phyloP scores from a whole-genome alignment of 2,888 invertebrate genomes.

The Melolontha melolontha region DNA sequence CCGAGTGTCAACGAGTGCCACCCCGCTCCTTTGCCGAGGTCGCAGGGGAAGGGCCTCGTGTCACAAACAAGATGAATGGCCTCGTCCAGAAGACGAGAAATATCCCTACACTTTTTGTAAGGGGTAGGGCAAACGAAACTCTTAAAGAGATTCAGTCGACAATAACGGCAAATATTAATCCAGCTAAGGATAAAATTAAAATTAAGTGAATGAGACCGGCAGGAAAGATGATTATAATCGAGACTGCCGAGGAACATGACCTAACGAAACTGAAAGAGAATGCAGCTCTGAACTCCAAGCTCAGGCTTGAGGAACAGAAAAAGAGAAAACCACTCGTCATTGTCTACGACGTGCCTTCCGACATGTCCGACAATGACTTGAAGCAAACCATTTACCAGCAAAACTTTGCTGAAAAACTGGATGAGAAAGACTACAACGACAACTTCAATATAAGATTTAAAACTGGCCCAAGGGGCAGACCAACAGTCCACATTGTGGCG shows the following conservation, averaged over 20 bases:
- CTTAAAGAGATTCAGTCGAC: not conserved
- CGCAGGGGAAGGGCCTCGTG: not conserved
- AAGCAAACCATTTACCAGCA: constrained; percentile 23
- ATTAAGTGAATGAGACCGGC: not conserved
- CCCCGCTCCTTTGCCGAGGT: not conserved
- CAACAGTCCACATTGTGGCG: constrained; percentile 27
- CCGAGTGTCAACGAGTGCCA: too few relatives aligned
- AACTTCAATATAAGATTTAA: constrained; percentile 34
- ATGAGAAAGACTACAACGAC: constrained; percentile 8
- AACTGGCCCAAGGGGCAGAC: too few relatives aligned
- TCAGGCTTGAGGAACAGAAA: not conserved
- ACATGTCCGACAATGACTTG: too few relatives aligned
- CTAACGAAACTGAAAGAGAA: not conserved
- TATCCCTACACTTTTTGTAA: not conserved
- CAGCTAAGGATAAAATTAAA: not conserved
- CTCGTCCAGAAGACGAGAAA: not conserved
- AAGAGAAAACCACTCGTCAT: constrained; percentile 32
- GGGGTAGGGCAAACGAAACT: not conserved
- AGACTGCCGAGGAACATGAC: not conserved
- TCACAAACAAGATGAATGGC: not conserved
- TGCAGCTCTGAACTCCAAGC: not conserved
- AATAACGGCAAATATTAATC: not conserved
- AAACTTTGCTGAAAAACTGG: constrained; percentile 21
- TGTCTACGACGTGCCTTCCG: constrained; percentile 21
- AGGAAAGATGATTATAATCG: not conserved